Evolutionary conservation across 2,888 invertebrate species (phyloP), one percentile per base, ranked within the genome.

Genomic region (Odontothrips loti): DNA sequence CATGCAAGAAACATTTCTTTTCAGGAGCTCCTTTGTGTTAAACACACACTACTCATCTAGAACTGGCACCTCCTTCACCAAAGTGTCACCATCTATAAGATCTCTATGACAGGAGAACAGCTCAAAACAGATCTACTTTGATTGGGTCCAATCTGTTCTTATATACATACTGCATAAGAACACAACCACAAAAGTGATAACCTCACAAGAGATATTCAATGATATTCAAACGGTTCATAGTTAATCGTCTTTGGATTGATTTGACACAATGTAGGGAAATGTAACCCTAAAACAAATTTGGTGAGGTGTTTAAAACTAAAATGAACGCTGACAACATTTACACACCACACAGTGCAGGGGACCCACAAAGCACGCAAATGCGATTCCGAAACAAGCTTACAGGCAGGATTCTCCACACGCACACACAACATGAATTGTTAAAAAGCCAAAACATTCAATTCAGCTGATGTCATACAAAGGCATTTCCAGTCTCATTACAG

Each of bases 21-120:
- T 75, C 12, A 27, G 23, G 68, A 75, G 23, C 27, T 58, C 58
- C 20, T 58, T 20, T 15, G 58, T 17, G 58, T 11, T 20, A 12
- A 75, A 75, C 11, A 27, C 68, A 68, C 68, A 23, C 27, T 75
- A 75, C 23, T 23, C 23, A 23, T 75, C 23, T 23, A 75, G 10
- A 75, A 27, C 68, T 75, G 68, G 68, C 12, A 27, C 68, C 68
- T 75, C 68, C 68, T 75, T 75, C 68, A 27, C 68, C 68, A 75
- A 58, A 58, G 23, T 75, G 10, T 75, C 68, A 75, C 68, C 68
- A 27, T 75, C 68, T 75, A 75, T 11, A 75, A 75, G 58, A 58
- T 17, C 58, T 58, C 58, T 58, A 58, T 58, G 20, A 58, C 1
- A 15, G 58, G 58, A 58, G 58, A 58, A 58, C 58, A 58, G 58